Percentiles rank a stretch among this genome's conserved stretches.
phyloP scores from a whole-genome alignment of 2,113 vertebrate species.

The Campylomormyrus numenius region DNA sequence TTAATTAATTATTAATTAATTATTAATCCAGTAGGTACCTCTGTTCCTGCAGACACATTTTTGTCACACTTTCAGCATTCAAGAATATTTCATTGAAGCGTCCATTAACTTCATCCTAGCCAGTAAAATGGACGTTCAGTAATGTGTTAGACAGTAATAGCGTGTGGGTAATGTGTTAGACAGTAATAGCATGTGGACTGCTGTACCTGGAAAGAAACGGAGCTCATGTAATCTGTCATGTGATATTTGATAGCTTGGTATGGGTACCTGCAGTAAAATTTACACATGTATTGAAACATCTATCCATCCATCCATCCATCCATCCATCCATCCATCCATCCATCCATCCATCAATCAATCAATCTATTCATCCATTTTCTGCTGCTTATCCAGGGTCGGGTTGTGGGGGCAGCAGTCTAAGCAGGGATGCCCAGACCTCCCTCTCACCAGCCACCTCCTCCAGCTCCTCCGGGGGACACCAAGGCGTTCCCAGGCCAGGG shows the following conservation, averaged over 20 bases:
- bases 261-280: background rate
- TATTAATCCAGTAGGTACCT: background rate
- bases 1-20: too few species aligned
- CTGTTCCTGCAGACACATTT: background rate
- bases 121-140: background rate
- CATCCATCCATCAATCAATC: too few species aligned
- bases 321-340: too few species aligned
- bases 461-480: too few species aligned
- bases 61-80: background rate
- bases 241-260: background rate
- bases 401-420: too few species aligned
- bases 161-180: background rate
- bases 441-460: too few species aligned
- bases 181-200: background rate
- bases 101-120: background rate
- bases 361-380: too few species aligned
- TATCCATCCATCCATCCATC: too few species aligned
- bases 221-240: background rate
- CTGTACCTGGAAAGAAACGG: background rate
- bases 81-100: background rate
- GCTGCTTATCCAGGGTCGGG: too few species aligned
- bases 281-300: background rate
- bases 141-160: background rate
- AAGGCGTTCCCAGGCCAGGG: too few species aligned
- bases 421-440: too few species aligned